Conservation (phyloP, 2,113 vertebrate species). For the Himantopus leucocephalus region DNA sequence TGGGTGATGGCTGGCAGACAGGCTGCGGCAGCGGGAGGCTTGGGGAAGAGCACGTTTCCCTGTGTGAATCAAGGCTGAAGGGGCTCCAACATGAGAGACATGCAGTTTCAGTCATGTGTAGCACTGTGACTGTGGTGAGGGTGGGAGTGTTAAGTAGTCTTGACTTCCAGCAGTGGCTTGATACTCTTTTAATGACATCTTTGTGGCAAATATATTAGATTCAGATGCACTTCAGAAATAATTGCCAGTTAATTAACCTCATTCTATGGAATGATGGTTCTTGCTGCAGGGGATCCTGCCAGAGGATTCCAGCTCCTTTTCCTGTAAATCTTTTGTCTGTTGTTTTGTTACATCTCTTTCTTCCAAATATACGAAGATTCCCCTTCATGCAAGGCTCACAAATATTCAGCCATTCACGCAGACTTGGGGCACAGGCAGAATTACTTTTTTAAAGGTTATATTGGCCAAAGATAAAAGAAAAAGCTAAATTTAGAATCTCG, state of each 20-base stretch:
- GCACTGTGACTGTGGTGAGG: background rate
- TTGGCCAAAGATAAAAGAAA: background rate
- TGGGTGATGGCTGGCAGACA: background rate
- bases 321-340: background rate
- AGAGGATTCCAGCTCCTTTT: background rate
- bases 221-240: conserved; percentile 17
- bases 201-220: background rate
- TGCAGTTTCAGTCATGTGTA: background rate
- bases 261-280: background rate
- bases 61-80: background rate
- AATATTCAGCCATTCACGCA: background rate
- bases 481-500: background rate
- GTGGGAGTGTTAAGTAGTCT: background rate
- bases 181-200: background rate
- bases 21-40: background rate
- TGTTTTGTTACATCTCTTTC: background rate
- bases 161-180: background rate
- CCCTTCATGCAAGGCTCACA: background rate
- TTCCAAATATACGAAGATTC: background rate
- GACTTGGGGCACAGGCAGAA: background rate
- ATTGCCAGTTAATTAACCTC: background rate
- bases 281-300: background rate
- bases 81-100: fast-evolving
- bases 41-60: background rate
- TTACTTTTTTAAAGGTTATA: background rate